phyloP scores from a whole-genome alignment of 2,797 vertebrate species.

The Enteromius trimaculatus region DNA sequence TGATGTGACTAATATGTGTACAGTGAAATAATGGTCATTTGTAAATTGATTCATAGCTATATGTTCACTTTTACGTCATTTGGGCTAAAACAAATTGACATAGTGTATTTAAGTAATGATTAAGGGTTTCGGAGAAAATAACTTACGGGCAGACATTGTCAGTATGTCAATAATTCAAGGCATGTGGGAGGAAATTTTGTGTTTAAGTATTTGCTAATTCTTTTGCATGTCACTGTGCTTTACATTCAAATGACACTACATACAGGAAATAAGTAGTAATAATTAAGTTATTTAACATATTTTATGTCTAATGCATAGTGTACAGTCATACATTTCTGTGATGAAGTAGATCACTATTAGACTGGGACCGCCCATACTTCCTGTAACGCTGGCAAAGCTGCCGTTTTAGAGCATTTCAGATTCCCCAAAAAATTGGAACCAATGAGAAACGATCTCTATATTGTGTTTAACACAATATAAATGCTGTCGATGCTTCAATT shows the following conservation, averaged over 20 bases:
- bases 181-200: neutral
- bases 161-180: neutral
- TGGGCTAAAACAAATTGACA: neutral
- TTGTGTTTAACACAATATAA: too few species aligned
- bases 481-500: too few species aligned
- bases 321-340: too few species aligned
- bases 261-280: too few species aligned
- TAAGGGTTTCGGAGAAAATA: neutral
- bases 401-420: too few species aligned
- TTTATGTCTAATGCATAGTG: too few species aligned
- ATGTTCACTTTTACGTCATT: neutral
- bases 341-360: too few species aligned
- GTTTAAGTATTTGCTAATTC: neutral
- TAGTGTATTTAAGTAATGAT: neutral
- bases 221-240: neutral
- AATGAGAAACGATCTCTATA: too few species aligned
- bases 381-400: too few species aligned
- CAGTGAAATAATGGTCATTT: neutral
- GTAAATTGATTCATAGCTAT: neutral
- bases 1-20: conserved; percentile 1
- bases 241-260: neutral
- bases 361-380: too few species aligned
- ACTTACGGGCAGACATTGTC: neutral
- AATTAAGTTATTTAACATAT: too few species aligned
- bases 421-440: too few species aligned